These are phyloP conservation scores for Porphyrio hochstetteri DNA, from an alignment of 2,113 vertebrate genomes.

Conservation along the genomic window DNA sequence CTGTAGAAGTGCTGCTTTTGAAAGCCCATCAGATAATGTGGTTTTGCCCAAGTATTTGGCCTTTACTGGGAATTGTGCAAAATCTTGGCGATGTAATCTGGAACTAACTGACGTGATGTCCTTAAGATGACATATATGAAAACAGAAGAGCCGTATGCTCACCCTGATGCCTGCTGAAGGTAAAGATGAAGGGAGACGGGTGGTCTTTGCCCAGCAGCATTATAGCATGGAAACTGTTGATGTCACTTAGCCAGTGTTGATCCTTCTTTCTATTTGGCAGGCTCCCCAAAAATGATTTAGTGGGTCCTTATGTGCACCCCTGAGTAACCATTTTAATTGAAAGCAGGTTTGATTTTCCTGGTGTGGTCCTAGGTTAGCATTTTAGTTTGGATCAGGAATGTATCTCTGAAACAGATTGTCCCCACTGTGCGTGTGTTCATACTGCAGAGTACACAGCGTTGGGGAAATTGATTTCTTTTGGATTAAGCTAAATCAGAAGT, in stretches of 20 bases:
- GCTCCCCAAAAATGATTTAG: neutral
- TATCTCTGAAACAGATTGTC: neutral
- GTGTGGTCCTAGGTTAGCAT: neutral
- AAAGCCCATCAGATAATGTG: neutral
- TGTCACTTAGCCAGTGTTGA: neutral
- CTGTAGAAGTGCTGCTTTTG: neutral
- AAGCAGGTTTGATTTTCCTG: neutral
- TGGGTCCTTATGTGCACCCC: neutral
- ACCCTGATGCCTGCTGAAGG: neutral
- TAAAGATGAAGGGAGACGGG: neutral
- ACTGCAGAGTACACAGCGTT: neutral
- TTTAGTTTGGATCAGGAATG: neutral
- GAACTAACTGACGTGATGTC: accelerated
- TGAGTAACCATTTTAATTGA: neutral
- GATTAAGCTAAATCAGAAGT: neutral
- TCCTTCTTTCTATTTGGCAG: neutral
- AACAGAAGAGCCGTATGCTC: neutral
- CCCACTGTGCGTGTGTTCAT: neutral
- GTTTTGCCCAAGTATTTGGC: neutral
- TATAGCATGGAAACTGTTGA: neutral
- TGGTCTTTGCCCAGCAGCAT: neutral
- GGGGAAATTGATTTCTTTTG: neutral
- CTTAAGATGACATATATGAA: neutral
- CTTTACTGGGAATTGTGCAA: neutral
- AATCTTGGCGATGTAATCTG: neutral